phyloP scores from a whole-genome alignment of 2,888 invertebrate species.

The Apotomis capreana region DNA sequence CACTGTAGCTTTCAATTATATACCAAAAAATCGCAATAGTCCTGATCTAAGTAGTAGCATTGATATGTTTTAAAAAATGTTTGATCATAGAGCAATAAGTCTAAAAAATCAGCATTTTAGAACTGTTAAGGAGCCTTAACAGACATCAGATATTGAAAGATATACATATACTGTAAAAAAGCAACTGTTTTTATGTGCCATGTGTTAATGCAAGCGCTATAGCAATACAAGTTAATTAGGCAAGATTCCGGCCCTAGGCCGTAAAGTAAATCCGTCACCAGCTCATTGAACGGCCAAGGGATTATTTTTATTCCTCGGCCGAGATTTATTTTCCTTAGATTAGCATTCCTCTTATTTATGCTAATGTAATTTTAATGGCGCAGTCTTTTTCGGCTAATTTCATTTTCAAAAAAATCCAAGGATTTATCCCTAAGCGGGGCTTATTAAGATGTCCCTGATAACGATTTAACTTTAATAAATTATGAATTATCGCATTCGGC shows the following conservation, averaged over 20 bases:
- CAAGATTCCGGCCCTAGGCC: constrained; percentile 43
- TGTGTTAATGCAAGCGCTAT: background rate
- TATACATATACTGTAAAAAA: too few relatives aligned
- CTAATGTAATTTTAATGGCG: constrained; percentile 83
- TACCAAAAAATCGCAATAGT: too few relatives aligned
- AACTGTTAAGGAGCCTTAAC: too few relatives aligned
- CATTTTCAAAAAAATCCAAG: constrained; percentile 77
- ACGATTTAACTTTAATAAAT: constrained; percentile 70
- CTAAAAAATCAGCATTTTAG: too few relatives aligned
- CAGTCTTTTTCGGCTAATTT: constrained; percentile 81
- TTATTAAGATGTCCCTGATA: constrained; percentile 73
- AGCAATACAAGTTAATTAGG: constrained; percentile 34
- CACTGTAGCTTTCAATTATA: too few relatives aligned
- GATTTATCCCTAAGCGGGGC: constrained; percentile 76
- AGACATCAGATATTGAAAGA: too few relatives aligned
- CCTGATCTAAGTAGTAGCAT: too few relatives aligned
- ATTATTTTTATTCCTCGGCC: constrained; percentile 78
- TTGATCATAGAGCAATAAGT: too few relatives aligned
- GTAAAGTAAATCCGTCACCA: constrained; percentile 64
- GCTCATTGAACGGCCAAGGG: constrained; percentile 68
- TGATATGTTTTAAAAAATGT: too few relatives aligned
- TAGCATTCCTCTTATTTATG: constrained; percentile 83
- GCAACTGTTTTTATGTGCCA: too few relatives aligned
- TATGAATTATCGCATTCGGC: constrained; percentile 68
- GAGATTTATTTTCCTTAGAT: constrained; percentile 82